phyloP scores from a whole-genome alignment of 2,888 invertebrate genomes.

The Diachrysia chrysitis region DNA sequence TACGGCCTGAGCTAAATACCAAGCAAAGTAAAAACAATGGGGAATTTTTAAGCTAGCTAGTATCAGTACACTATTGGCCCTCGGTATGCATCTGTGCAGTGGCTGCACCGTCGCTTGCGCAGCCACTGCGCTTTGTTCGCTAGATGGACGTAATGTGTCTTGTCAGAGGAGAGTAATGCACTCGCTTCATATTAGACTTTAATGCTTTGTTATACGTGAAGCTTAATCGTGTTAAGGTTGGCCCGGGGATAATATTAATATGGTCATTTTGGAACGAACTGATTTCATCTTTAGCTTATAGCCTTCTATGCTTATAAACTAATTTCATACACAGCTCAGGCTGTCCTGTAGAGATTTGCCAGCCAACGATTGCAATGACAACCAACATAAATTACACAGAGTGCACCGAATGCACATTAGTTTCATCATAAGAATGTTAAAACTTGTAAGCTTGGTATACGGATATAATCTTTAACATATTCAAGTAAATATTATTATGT shows the following conservation, averaged over 20 bases:
- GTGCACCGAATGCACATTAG: not conserved
- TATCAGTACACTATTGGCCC: no score
- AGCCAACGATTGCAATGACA: not conserved
- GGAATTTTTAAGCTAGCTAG: no score
- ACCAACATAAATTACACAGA: not conserved
- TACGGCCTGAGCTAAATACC: no score
- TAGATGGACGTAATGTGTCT: conserved; percentile 56
- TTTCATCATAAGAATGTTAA: not conserved
- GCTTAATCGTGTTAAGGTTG: conserved; percentile 17
- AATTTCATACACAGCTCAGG: not conserved
- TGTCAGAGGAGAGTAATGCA: conserved; percentile 61
- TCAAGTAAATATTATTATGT: no score
- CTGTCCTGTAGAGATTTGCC: not conserved
- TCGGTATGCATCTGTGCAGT: not conserved
- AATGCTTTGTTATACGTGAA: conserved; percentile 37
- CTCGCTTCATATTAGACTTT: conserved; percentile 45
- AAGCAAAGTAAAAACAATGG: no score
- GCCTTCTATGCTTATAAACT: not conserved
- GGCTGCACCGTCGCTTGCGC: conserved; percentile 26
- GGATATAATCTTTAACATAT: no score
- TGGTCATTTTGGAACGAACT: conserved; percentile 1
- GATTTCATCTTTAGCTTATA: conserved; percentile 1
- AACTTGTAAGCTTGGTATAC: no score
- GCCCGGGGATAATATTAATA: not conserved
- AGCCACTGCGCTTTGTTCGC: conserved; percentile 61